These are phyloP conservation scores for Pongo abelii DNA, from an alignment of 2,113 vertebrate species.

Conservation along the genomic window DNA sequence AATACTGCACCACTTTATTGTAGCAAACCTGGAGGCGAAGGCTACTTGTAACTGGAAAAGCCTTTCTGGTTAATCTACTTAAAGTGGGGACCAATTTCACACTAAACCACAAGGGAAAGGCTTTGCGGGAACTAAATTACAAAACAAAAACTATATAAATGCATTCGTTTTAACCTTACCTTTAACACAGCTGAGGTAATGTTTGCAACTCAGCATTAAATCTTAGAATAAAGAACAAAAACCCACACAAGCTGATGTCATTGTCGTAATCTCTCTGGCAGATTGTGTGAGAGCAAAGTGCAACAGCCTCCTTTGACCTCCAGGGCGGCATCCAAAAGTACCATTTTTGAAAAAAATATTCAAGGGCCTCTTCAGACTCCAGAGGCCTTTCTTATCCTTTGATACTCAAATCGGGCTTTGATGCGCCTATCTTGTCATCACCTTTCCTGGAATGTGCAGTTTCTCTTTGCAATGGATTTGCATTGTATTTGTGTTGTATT, in stretches of 20 bases:
- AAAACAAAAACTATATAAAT: background rate
- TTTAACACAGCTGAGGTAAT: background rate
- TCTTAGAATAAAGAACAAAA: background rate
- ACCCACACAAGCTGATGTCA: background rate
- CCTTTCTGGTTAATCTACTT: background rate
- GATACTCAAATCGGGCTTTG: constrained; percentile 16
- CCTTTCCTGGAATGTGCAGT: background rate
- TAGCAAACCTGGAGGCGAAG: background rate
- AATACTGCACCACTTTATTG: no score
- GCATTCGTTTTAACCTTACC: background rate
- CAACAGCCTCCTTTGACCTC: background rate
- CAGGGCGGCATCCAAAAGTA: background rate
- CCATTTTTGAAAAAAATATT: background rate
- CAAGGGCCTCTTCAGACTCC: background rate
- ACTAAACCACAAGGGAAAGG: background rate
- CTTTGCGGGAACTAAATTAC: background rate
- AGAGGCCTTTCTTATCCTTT: background rate
- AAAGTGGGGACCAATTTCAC: background rate
- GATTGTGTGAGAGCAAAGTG: background rate
- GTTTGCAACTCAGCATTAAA: background rate
- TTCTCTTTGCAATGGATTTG: background rate
- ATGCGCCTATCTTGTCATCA: background rate
- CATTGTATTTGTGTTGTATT: background rate
- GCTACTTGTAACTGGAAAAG: background rate
- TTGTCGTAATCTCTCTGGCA: background rate